A percentile compares a stretch with the other conserved stretches of the same genome.
These are phyloP conservation scores for Zaprionus davidi DNA, from an alignment of 1,140 invertebrate species.

Conservation along the genomic window DNA sequence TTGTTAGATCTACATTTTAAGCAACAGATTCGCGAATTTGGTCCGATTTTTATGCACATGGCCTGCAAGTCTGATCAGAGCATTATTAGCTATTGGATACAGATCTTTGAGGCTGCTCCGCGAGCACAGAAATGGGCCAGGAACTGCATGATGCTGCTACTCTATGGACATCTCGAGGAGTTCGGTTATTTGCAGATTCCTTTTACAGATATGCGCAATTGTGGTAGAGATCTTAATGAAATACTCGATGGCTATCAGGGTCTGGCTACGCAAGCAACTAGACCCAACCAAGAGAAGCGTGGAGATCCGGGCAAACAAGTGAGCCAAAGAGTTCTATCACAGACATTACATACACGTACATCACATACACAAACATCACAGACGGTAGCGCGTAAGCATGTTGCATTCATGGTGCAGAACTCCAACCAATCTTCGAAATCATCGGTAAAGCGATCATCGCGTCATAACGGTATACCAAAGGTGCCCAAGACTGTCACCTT, in stretches of 20 bases:
- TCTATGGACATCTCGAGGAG: slow-evolving; percentile 56
- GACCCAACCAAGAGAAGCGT: background rate
- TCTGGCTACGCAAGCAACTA: background rate
- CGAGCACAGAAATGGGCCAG: slow-evolving; percentile 52
- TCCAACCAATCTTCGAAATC: background rate
- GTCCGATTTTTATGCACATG: background rate
- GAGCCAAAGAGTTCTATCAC: background rate
- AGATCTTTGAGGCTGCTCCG: slow-evolving; percentile 26
- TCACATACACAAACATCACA: background rate
- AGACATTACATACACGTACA: background rate
- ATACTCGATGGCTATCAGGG: slow-evolving; percentile 49
- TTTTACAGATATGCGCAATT: slow-evolving; percentile 54
- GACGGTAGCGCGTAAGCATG: background rate
- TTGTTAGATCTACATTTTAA: slow-evolving; percentile 54
- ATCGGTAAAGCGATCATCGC: background rate
- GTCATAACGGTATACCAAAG: background rate
- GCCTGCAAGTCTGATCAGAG: slow-evolving; percentile 42
- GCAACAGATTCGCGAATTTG: slow-evolving; percentile 23
- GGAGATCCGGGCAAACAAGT: background rate
- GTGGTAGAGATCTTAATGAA: slow-evolving; percentile 36
- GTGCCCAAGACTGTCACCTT: background rate
- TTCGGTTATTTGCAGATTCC: slow-evolving; percentile 44
- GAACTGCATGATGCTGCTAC: slow-evolving; percentile 51
- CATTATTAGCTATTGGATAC: slow-evolving; percentile 49
- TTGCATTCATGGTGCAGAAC: background rate